Conservation (phyloP, 2,888 invertebrate genomes). For the Caenorhabditis sinica region DNA sequence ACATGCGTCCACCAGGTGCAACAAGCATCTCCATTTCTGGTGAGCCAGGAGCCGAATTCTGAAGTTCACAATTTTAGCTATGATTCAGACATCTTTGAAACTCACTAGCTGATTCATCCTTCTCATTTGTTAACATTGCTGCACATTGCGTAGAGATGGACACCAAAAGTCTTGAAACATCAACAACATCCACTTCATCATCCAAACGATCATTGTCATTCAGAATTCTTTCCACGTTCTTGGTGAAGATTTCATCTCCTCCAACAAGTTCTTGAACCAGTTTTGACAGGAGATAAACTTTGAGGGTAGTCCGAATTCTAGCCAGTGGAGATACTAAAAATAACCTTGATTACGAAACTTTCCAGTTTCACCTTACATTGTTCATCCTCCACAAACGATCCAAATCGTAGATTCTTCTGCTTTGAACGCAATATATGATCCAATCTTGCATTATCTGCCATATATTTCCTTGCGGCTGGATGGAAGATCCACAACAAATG, state of each 20-base stretch:
- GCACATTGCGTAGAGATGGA: constrained; percentile 73
- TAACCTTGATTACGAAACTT: neutral
- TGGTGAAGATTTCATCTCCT: constrained; percentile 44
- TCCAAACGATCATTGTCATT: constrained; percentile 47
- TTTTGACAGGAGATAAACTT: constrained; percentile 77
- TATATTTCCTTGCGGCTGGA: constrained; percentile 76
- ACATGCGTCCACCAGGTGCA: constrained; percentile 83
- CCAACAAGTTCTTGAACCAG: constrained; percentile 76
- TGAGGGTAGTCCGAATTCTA: constrained; percentile 77
- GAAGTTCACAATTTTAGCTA: neutral
- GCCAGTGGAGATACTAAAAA: constrained; percentile 77
- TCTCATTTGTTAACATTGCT: constrained; percentile 48
- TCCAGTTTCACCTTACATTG: constrained; percentile 24
- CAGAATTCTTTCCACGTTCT: constrained; percentile 23
- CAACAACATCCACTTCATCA: constrained; percentile 74
- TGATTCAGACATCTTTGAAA: neutral
- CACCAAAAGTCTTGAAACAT: constrained; percentile 79
- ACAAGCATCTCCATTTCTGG: constrained; percentile 76
- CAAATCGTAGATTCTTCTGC: constrained; percentile 42
- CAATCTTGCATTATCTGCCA: constrained; percentile 67
- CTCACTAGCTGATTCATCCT: constrained; percentile 63
- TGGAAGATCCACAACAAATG: constrained; percentile 79
- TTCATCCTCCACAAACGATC: constrained; percentile 62
- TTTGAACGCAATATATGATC: constrained; percentile 48
- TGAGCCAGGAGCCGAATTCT: constrained; percentile 62